These are phyloP conservation scores for Masnerella sp. DNA, from an alignment of 2,888 invertebrate species.

Conservation along the genomic window DNA sequence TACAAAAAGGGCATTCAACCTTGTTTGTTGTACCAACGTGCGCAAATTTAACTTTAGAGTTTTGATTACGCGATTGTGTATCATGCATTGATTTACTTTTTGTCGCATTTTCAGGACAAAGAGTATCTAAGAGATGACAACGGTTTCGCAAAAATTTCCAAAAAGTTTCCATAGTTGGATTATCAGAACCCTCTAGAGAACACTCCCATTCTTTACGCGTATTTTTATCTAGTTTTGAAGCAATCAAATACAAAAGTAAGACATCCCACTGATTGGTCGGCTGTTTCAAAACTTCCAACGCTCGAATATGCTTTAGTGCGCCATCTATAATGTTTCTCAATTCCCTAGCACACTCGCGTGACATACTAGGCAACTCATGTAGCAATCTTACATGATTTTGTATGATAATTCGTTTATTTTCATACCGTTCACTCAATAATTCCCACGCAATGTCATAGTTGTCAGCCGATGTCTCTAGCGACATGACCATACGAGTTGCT, in stretches of 20 bases:
- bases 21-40: slow-evolving; percentile 8
- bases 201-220: slow-evolving; percentile 28
- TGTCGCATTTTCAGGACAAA: slow-evolving; percentile 3
- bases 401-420: slow-evolving; percentile 26
- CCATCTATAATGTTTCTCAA: slow-evolving; percentile 9
- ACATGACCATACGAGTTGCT: slow-evolving; percentile 28
- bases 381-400: slow-evolving; percentile 33
- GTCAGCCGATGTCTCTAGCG: slow-evolving; percentile 15
- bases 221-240: slow-evolving; percentile 15
- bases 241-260: slow-evolving; percentile 8
- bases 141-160: slow-evolving; percentile 19
- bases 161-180: slow-evolving; percentile 2
- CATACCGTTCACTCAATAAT: slow-evolving; percentile 14
- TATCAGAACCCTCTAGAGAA: not conserved
- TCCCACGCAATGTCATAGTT: slow-evolving; percentile 31
- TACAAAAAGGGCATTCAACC: slow-evolving; percentile 5
- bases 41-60: slow-evolving; percentile 1
- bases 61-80: slow-evolving; percentile 1
- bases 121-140: slow-evolving; percentile 12
- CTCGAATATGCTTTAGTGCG: slow-evolving; percentile 17
- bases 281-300: slow-evolving; percentile 10
- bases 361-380: slow-evolving; percentile 21
- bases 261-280: slow-evolving; percentile 18
- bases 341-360: slow-evolving; percentile 15
- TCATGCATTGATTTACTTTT: not conserved